Evolutionary conservation across 2,797 vertebrate genomes (phyloP).

Genomic region (Trachurus trachurus): DNA sequence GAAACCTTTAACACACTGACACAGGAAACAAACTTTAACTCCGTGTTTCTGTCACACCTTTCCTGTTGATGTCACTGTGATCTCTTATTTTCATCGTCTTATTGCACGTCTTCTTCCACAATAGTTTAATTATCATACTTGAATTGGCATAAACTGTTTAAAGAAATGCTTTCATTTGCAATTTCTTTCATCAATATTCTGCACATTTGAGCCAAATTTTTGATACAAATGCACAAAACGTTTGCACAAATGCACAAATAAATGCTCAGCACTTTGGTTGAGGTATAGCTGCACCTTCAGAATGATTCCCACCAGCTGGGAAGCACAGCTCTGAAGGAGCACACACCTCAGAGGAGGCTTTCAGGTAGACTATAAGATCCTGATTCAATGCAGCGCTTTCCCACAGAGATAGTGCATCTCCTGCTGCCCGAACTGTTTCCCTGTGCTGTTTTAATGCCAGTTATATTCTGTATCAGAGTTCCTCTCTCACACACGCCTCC

Average conservation of each 20-base stretch:
- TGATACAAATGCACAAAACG: background rate
- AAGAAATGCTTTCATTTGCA: too few relatives aligned
- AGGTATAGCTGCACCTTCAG: background rate
- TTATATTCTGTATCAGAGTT: background rate
- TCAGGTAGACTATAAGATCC: background rate
- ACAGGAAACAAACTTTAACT: too few relatives aligned
- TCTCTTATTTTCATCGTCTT: too few relatives aligned
- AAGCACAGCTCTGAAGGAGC: background rate
- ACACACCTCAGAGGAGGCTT: background rate
- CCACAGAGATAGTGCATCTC: background rate
- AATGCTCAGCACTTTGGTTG: background rate
- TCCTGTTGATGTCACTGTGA: too few relatives aligned
- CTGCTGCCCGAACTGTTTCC: background rate
- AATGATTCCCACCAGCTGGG: slow-evolving; percentile 11
- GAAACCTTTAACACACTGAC: too few relatives aligned
- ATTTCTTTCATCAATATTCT: too few relatives aligned
- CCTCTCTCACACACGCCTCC: slow-evolving; percentile 1
- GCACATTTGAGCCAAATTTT: too few relatives aligned
- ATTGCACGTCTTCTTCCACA: too few relatives aligned
- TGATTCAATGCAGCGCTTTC: background rate
- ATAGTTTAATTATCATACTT: too few relatives aligned
- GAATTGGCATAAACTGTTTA: too few relatives aligned
- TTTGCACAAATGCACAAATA: background rate
- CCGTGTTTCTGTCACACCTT: too few relatives aligned
- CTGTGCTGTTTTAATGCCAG: slow-evolving; percentile 3